Evolutionary conservation across 2,797 vertebrate genomes (phyloP).

Genomic region (Microctenopoma stevenorrisi): DNA sequence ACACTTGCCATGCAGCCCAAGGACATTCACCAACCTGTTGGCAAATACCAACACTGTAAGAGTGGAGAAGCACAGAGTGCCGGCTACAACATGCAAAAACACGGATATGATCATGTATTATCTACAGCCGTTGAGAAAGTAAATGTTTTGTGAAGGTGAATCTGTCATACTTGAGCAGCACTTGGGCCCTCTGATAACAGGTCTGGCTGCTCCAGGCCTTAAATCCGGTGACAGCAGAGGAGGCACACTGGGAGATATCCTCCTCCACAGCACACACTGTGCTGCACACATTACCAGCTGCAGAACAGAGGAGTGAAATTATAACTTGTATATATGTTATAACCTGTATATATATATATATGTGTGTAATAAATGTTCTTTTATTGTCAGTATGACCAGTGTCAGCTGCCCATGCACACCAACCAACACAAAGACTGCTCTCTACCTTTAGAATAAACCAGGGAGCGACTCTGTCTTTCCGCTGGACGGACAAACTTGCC

Average conservation of each 20-base stretch:
- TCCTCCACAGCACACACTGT: constrained; percentile 67
- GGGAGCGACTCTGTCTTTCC: constrained; percentile 48
- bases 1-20: constrained; percentile 78
- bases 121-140: neutral
- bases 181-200: constrained; percentile 75
- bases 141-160: neutral
- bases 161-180: constrained; percentile 73
- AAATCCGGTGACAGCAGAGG: constrained; percentile 65
- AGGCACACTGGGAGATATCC: constrained; percentile 67
- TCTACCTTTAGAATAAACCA: constrained; percentile 74
- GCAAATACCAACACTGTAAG: neutral
- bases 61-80: too few species aligned
- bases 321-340: too few species aligned
- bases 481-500: constrained; percentile 72
- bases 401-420: neutral
- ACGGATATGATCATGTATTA: too few species aligned
- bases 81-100: neutral
- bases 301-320: neutral
- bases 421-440: neutral
- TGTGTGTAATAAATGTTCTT: neutral
- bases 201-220: constrained; percentile 73
- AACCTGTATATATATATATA: too few species aligned
- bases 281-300: constrained; percentile 73
- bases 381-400: neutral
- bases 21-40: constrained; percentile 65